These are phyloP conservation scores for Aphelinus certus DNA, from an alignment of 1,140 invertebrate species.

Conservation along the genomic window DNA sequence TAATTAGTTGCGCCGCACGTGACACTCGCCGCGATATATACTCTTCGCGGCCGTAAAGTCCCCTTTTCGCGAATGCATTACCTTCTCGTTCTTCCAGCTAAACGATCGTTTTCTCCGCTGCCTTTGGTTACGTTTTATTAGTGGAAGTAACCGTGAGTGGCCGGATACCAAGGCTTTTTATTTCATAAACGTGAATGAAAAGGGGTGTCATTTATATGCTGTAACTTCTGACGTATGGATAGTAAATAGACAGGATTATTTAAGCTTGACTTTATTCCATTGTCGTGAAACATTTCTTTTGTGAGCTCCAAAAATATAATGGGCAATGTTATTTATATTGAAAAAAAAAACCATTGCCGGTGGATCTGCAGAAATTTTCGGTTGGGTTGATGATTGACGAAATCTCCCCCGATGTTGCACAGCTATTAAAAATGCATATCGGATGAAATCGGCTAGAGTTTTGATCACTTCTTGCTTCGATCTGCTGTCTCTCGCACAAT, in stretches of 20 bases:
- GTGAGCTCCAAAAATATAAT: too few relatives aligned
- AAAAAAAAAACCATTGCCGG: too few relatives aligned
- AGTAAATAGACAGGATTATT: constrained; percentile 21
- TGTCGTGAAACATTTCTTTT: too few relatives aligned
- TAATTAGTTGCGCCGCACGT: constrained; percentile 37
- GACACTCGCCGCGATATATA: background rate
- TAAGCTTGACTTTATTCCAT: background rate
- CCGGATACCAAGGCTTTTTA: constrained; percentile 26
- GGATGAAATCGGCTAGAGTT: too few relatives aligned
- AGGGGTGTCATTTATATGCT: constrained; percentile 20
- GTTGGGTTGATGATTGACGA: too few relatives aligned
- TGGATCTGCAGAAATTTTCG: too few relatives aligned
- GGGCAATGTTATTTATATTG: too few relatives aligned
- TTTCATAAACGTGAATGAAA: constrained; percentile 1
- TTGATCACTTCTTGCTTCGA: too few relatives aligned
- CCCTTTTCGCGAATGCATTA: constrained; percentile 22
- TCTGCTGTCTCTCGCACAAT: too few relatives aligned
- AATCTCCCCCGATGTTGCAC: too few relatives aligned
- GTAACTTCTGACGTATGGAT: background rate
- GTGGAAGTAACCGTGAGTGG: constrained; percentile 24
- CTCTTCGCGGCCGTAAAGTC: constrained; percentile 7
- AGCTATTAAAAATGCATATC: too few relatives aligned
- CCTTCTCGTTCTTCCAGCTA: constrained; percentile 13
- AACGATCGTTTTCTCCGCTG: constrained; percentile 7
- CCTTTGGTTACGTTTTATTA: constrained; percentile 21